Percentiles rank a stretch among this genome's conserved stretches.
These are phyloP conservation scores for Eubasilissa regina DNA, from an alignment of 1,140 invertebrate species.

Conservation along the genomic window DNA sequence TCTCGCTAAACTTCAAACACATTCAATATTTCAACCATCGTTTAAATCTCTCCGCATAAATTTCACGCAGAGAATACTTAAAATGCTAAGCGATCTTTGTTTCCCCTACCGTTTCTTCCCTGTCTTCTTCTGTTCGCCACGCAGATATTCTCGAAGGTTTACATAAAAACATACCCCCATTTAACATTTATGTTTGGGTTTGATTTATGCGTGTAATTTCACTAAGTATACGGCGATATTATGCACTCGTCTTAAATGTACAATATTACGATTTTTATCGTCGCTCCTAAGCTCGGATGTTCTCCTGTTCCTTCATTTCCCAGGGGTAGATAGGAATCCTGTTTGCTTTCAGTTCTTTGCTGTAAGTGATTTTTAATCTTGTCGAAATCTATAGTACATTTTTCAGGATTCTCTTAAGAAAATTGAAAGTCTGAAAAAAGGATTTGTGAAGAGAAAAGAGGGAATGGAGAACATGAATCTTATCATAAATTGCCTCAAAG, in stretches of 20 bases:
- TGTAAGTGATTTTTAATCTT: conserved; percentile 46
- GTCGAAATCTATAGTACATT: conserved; percentile 20
- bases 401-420: neutral
- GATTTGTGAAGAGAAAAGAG: too few relatives aligned
- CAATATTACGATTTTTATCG: conserved; percentile 57
- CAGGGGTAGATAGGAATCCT: neutral
- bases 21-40: conserved; percentile 30
- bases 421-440: too few relatives aligned
- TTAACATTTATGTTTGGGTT: conserved; percentile 39
- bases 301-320: conserved; percentile 17
- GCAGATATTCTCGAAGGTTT: conserved; percentile 27
- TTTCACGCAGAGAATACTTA: conserved; percentile 49
- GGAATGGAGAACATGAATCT: too few relatives aligned
- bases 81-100: conserved; percentile 58
- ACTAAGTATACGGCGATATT: conserved; percentile 56
- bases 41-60: conserved; percentile 51
- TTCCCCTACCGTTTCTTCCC: conserved; percentile 9
- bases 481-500: too few relatives aligned
- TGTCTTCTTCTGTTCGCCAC: conserved; percentile 12
- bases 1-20: conserved; percentile 22
- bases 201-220: conserved; percentile 59
- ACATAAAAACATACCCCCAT: conserved; percentile 34
- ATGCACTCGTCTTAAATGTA: conserved; percentile 57
- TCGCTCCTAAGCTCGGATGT: conserved; percentile 31
- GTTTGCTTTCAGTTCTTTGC: conserved; percentile 33